phyloP scores from a whole-genome alignment of 2,888 invertebrate genomes.

The Dicycla oo region DNA sequence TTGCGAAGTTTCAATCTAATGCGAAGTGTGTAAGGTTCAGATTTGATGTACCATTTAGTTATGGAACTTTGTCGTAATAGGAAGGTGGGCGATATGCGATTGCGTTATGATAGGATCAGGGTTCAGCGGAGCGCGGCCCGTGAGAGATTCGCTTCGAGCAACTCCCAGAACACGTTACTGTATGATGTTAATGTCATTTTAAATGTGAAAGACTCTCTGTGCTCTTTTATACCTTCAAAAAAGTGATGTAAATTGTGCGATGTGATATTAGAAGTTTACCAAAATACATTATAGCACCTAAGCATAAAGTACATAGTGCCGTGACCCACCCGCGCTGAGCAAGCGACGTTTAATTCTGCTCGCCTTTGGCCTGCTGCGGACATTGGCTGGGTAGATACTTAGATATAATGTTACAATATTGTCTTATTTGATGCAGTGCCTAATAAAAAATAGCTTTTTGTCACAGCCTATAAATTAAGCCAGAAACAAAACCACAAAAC shows the following conservation, averaged over 20 bases:
- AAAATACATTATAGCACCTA: conserved; percentile 4
- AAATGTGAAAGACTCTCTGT: conserved; percentile 78
- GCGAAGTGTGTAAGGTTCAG: conserved; percentile 70
- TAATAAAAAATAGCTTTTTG: neutral
- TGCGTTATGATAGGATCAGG: conserved; percentile 90
- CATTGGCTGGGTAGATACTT: neutral
- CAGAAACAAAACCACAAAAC: neutral
- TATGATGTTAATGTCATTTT: conserved; percentile 85
- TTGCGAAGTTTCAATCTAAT: conserved; percentile 43
- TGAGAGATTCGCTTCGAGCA: conserved; percentile 75
- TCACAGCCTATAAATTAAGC: neutral
- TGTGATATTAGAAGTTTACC: neutral
- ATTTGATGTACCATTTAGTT: conserved; percentile 48
- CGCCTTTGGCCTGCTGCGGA: neutral
- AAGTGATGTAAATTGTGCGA: neutral
- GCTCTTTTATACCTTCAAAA: conserved; percentile 20
- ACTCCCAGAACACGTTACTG: conserved; percentile 77
- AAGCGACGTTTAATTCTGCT: neutral
- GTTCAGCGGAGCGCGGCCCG: conserved; percentile 83
- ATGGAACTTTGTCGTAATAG: conserved; percentile 74
- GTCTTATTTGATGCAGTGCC: neutral
- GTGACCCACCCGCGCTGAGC: neutral
- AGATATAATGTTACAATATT: neutral
- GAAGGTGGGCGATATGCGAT: conserved; percentile 81
- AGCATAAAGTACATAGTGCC: neutral